Evolutionary conservation across 2,888 invertebrate genomes (phyloP).

Genomic region (Furcula furcula): DNA sequence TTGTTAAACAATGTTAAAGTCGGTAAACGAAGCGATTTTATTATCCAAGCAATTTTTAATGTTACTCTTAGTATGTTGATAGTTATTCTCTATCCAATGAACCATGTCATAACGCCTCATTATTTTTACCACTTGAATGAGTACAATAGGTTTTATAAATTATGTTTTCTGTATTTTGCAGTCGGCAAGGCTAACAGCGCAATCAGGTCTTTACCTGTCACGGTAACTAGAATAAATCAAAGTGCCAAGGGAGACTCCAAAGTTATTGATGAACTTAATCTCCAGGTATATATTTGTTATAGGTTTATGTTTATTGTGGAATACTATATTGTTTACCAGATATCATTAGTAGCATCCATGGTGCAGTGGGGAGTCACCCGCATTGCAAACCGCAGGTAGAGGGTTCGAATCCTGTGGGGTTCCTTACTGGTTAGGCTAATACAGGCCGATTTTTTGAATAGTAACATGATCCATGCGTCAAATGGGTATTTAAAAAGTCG

Average conservation of each 20-base stretch:
- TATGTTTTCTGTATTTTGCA: slow-evolving; percentile 32
- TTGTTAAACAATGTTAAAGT: too few relatives aligned
- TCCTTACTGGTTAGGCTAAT: too few relatives aligned
- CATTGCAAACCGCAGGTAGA: too few relatives aligned
- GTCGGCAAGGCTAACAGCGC: slow-evolving; percentile 66
- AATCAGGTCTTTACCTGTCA: slow-evolving; percentile 65
- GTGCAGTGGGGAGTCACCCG: too few relatives aligned
- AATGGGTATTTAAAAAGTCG: too few relatives aligned
- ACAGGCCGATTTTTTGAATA: too few relatives aligned
- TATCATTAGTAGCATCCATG: too few relatives aligned
- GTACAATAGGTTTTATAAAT: slow-evolving; percentile 6
- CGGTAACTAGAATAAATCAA: slow-evolving; percentile 67
- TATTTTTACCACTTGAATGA: background rate
- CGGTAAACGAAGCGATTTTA: too few relatives aligned
- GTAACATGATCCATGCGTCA: too few relatives aligned
- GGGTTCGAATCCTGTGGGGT: too few relatives aligned
- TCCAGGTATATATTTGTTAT: slow-evolving; percentile 49
- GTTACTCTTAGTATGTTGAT: slow-evolving; percentile 2
- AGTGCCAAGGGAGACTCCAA: slow-evolving; percentile 72
- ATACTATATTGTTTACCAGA: background rate
- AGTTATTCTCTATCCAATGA: slow-evolving; percentile 1
- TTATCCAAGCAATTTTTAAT: background rate
- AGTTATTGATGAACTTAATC: slow-evolving; percentile 69
- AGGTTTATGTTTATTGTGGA: background rate
- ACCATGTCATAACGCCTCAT: slow-evolving; percentile 2